Percentiles rank a stretch among this genome's conserved stretches.
phyloP scores from a whole-genome alignment of 2,797 vertebrate genomes.

The Ara ararauna region DNA sequence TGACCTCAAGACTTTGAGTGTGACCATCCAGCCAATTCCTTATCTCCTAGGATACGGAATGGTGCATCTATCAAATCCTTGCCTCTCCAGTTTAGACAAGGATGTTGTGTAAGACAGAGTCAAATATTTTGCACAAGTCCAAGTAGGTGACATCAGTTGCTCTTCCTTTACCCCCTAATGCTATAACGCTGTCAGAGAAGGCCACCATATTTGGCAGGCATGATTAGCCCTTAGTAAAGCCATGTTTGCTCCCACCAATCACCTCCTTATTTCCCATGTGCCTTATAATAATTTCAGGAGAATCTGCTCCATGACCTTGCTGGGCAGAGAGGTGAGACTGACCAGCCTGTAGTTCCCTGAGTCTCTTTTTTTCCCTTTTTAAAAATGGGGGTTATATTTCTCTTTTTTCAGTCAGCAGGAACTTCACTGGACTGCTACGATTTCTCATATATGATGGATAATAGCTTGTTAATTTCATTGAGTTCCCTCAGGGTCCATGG shows the following conservation, averaged over 20 bases:
- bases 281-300: background rate
- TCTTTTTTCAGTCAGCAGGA: background rate
- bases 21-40: background rate
- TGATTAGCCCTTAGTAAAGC: background rate
- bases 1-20: background rate
- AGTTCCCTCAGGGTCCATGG: background rate
- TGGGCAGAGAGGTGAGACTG: background rate
- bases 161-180: background rate
- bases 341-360: background rate
- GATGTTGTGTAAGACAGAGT: background rate
- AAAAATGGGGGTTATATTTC: background rate
- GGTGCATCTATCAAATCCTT: background rate
- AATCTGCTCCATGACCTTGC: background rate
- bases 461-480: background rate
- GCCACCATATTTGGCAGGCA: background rate
- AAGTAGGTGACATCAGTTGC: background rate
- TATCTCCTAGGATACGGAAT: background rate
- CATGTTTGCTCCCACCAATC: background rate
- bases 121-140: background rate
- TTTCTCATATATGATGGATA: background rate
- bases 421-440: background rate
- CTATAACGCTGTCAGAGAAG: background rate
- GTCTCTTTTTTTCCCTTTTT: background rate
- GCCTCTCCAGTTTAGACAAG: background rate
- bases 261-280: background rate